Evolutionary conservation across 2,797 vertebrate species (phyloP).

Genomic region (Balearica regulorum): DNA sequence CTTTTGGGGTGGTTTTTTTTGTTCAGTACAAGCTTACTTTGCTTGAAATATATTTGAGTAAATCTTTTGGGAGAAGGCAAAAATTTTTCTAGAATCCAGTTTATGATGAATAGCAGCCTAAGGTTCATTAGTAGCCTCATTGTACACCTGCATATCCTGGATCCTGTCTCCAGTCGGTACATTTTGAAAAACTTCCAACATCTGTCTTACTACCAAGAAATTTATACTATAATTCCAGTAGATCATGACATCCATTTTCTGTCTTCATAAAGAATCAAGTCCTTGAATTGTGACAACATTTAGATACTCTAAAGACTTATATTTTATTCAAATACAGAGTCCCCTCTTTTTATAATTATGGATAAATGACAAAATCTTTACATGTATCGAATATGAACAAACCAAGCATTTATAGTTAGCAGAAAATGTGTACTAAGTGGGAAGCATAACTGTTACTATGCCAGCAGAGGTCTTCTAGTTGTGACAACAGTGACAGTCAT

Average conservation of each 20-base stretch:
- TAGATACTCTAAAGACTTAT: constrained; percentile 7
- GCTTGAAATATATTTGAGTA: constrained; percentile 57
- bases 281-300: constrained; percentile 4
- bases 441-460: not conserved
- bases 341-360: not conserved
- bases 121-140: constrained; percentile 52
- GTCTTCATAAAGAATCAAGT: constrained; percentile 15
- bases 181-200: constrained; percentile 61
- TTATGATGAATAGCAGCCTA: constrained; percentile 46
- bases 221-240: constrained; percentile 50
- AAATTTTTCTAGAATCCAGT: constrained; percentile 22
- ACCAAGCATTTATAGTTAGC: not conserved
- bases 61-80: constrained; percentile 55
- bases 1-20: not conserved
- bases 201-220: constrained; percentile 38
- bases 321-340: not conserved
- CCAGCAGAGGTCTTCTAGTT: not conserved
- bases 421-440: not conserved
- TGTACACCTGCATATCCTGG: constrained; percentile 49
- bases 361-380: not conserved
- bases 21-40: constrained; percentile 45
- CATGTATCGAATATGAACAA: not conserved
- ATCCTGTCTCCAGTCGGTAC: constrained; percentile 30
- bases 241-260: constrained; percentile 34
- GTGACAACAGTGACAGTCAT: not conserved